Evolutionary conservation across 2,113 vertebrate genomes (phyloP), one percentile per base, ranked within the genome.

Genomic region (Girardinichthys multiradiatus): DNA sequence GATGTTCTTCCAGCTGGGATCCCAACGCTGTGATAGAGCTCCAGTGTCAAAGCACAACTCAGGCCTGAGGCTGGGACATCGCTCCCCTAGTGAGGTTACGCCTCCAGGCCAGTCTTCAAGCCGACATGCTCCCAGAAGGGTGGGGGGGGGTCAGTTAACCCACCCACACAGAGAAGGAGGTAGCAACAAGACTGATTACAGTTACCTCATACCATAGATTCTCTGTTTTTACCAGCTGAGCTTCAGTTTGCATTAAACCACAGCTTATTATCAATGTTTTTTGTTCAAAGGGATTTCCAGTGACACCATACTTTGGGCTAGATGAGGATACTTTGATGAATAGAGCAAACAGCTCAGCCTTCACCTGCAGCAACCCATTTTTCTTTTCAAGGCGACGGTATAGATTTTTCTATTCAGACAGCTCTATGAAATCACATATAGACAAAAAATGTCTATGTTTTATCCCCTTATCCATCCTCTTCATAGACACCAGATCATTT

Each of bases 1-100:
- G 82, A 82, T 81, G 89, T 87, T 90, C 81, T 85, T 94, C 93
- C 92, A 92, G 93, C 94, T 94, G 94, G 87, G 94, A 91, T 92
- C 90, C 87, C 86, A 92, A 88, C 83, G 91, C 86, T 87, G 89
- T 39, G 80, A 78, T 48, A 76, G 70, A 77, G 82, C 90, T 95
- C 92, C 82, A 85, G 90, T 95, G 94, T 94, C 93, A 93, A 90
- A 88, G 74, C 68, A 39, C 75, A 79, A 79, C 86, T 86, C 74
- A 28, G 57, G 87, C 85, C 85, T 33, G 82, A 73, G 87, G 86
- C 87, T 79, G 85, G 79, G 72, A 89, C 63, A 76, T 68, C 13
- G 69, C 82, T 87, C 73, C 92, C 84, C 90, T 76, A n/a, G 82
- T 64, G 84, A 81, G 82, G 77, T 75, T 64, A 82, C 51, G 84